Conservation (phyloP, 2,797 vertebrate species). For the Orientallactaga sibirica region DNA sequence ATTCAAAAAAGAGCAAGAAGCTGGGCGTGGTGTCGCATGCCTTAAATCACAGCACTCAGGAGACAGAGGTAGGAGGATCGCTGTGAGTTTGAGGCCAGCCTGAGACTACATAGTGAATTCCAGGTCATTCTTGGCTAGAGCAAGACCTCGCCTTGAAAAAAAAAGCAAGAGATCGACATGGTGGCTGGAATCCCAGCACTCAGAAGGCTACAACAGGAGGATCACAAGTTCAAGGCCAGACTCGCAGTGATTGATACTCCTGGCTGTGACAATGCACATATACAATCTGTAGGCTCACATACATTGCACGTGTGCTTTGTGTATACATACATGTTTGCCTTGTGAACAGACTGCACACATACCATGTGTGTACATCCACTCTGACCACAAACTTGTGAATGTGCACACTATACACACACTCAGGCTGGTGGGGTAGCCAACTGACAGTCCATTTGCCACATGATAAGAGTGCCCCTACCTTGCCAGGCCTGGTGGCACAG, state of each 20-base stretch:
- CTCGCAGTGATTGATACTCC: neutral
- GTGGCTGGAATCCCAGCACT: too few relatives aligned
- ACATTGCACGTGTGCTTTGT: neutral
- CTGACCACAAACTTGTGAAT: too few relatives aligned
- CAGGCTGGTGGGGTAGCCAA: neutral
- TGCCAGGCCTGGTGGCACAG: neutral
- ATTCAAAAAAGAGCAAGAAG: too few relatives aligned
- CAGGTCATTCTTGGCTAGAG: too few relatives aligned
- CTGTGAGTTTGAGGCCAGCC: neutral
- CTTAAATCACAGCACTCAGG: neutral
- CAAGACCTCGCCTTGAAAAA: too few relatives aligned
- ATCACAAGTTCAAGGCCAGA: too few relatives aligned
- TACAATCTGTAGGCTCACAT: too few relatives aligned
- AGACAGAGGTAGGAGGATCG: neutral
- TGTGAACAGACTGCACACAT: neutral
- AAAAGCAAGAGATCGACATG: too few relatives aligned
- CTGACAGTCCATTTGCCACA: neutral
- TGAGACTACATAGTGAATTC: neutral
- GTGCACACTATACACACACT: neutral
- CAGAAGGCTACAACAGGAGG: too few relatives aligned
- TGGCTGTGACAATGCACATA: too few relatives aligned
- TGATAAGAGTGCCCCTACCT: neutral
- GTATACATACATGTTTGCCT: neutral
- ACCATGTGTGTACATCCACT: neutral
- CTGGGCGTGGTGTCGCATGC: too few relatives aligned